phyloP scores from a whole-genome alignment of 2,888 invertebrate genomes.

The Dryadula phaetusa region DNA sequence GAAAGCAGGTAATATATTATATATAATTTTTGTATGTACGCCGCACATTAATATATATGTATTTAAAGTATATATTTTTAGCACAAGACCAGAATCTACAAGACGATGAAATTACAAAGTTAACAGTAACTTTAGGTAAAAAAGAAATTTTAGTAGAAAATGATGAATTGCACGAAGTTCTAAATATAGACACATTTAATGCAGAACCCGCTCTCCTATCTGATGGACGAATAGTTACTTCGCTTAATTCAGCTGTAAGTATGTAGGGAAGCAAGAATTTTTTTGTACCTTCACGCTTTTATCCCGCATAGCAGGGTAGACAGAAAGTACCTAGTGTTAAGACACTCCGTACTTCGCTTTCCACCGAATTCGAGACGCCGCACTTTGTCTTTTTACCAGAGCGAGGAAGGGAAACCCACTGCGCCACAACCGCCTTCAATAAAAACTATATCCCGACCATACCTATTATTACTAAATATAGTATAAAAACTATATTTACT shows the following conservation, averaged over 20 bases:
- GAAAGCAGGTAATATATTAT: constrained; percentile 87
- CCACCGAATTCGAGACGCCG: too few relatives aligned
- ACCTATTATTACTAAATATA: too few relatives aligned
- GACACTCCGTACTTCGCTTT: too few relatives aligned
- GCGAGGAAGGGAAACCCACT: too few relatives aligned
- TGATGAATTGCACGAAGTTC: constrained; percentile 94
- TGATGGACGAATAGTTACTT: constrained; percentile 93
- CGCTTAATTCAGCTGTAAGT: constrained; percentile 94
- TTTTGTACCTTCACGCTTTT: background rate
- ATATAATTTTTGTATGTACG: too few relatives aligned
- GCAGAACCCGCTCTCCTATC: constrained; percentile 92
- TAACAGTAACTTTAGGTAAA: constrained; percentile 91
- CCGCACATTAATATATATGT: too few relatives aligned
- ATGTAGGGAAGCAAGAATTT: background rate
- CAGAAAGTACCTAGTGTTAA: too few relatives aligned
- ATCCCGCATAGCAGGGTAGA: background rate
- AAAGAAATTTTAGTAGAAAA: constrained; percentile 88
- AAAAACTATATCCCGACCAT: too few relatives aligned
- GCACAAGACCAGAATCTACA: constrained; percentile 94
- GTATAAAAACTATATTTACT: too few relatives aligned
- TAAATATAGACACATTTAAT: constrained; percentile 89
- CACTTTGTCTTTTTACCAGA: too few relatives aligned
- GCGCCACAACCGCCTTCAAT: too few relatives aligned
- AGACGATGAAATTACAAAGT: constrained; percentile 92
- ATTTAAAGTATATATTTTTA: constrained; percentile 60